Base-by-base conservation (phyloP, 2,797 vertebrate genomes). In the Calcarius lapponicus region DNA sequence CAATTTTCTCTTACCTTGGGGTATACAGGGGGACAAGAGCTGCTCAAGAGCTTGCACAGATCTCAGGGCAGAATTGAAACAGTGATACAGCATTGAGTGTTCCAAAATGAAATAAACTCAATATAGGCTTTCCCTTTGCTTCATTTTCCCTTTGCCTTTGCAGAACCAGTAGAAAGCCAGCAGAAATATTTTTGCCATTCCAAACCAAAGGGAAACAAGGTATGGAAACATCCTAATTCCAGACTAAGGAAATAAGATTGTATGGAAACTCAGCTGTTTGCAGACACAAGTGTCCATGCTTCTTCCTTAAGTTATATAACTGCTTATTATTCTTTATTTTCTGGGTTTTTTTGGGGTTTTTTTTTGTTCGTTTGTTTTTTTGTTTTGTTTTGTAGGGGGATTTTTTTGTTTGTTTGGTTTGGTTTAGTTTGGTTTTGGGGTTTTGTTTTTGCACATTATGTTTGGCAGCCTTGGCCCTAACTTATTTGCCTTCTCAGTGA, bases 261-360 rank as follows among this genome's bases (percentile, higher is more conserved):
- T 67, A 40, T 69, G 17, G 38, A 72, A 90, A 76, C 1, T 2
- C 17, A 65, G 5, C 1, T 61, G 3, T 65, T 69, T 86, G 36
- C 8, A 66, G 43, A 58, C 15, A 67, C 10, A 57, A 13, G 24
- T 13, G 21, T 53, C 22, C 28, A 20, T 4, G 0, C 45, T 76
- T 48, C 31, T 71, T 53, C 25, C 26, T 34, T 22, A 65, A 65
- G 43, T 54, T 75, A 66, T 73, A 38, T 9, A 75, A 4, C 5
- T 13, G 10, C 20, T 82, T 31, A 34, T 79, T 78, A 34, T 53
- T 86, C 0, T 0, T 53, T 43, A 6, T 80, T 73, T 83, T 81
- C 32, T 74, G 6, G 3, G 29, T 24, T 10, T 15, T 2, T 1
- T 24, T 10, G 26, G 2, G 0, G 10, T 25, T 34, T 57, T 57